Percentiles rank a stretch among this genome's conserved stretches.
These are phyloP conservation scores for Drosophila nasuta DNA, from an alignment of 1,140 invertebrate genomes.

Conservation along the genomic window DNA sequence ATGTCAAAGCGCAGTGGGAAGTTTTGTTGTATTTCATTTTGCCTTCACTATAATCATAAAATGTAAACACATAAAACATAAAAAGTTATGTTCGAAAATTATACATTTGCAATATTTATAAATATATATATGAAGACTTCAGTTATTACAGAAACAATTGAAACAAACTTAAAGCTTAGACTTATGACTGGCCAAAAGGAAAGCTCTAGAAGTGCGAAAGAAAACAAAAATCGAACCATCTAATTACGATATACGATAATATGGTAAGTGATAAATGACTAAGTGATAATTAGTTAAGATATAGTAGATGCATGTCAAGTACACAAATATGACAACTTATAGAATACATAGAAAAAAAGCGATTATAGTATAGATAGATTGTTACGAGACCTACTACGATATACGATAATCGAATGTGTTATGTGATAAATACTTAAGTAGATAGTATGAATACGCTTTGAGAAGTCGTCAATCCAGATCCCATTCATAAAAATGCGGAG, in stretches of 20 bases:
- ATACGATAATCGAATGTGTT: conserved; percentile 11
- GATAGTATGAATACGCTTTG: conserved; percentile 26
- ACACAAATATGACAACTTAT: conserved; percentile 31
- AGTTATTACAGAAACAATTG: conserved; percentile 42
- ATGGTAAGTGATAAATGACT: conserved; percentile 51
- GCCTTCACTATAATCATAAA: conserved; percentile 79
- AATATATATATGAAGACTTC: conserved; percentile 37
- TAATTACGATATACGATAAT: conserved; percentile 18
- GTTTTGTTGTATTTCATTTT: conserved; percentile 85
- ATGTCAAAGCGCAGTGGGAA: conserved; percentile 85
- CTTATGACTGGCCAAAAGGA: conserved; percentile 42
- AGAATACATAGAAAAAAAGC: conserved; percentile 32
- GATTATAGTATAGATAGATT: conserved; percentile 33
- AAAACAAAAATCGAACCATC: conserved; percentile 11
- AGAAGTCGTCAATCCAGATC: conserved; percentile 26
- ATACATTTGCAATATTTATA: conserved; percentile 41
- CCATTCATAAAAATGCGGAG: conserved; percentile 33
- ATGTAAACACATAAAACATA: conserved; percentile 63
- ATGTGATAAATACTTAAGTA: conserved; percentile 13
- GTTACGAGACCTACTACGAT: conserved; percentile 1
- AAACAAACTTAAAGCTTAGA: conserved; percentile 31
- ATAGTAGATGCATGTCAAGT: conserved; percentile 44
- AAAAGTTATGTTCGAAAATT: conserved; percentile 38
- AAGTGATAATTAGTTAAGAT: conserved; percentile 65
- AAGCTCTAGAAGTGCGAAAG: conserved; percentile 42